Percentiles rank a stretch among this genome's conserved stretches.
These are phyloP conservation scores for Lacanobia wlatinum DNA, from an alignment of 2,888 invertebrate genomes.

Conservation along the genomic window DNA sequence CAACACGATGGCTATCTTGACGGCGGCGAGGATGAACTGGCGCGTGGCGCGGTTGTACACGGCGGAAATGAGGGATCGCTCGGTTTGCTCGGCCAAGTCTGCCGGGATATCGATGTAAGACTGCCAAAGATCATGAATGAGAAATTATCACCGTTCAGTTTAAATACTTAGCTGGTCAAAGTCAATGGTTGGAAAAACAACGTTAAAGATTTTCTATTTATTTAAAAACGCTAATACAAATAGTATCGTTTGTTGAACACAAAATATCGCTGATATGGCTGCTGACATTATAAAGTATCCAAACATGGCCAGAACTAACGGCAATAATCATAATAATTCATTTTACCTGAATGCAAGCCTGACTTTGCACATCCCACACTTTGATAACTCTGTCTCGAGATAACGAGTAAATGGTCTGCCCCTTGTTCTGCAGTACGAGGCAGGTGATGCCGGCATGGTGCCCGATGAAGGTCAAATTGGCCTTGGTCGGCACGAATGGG, in stretches of 20 bases:
- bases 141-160: too few relatives aligned
- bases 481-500: conserved; percentile 93
- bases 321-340: not conserved
- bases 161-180: not conserved
- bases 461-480: conserved; percentile 91
- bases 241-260: too few relatives aligned
- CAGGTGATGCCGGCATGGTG: conserved; percentile 93
- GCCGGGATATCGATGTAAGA: conserved; percentile 92
- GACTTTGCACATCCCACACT: conserved; percentile 94
- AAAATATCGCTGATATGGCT: too few relatives aligned
- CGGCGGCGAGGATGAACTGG: conserved; percentile 92
- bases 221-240: not conserved
- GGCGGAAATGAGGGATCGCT: conserved; percentile 90
- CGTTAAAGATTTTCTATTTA: not conserved
- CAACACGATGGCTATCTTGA: conserved; percentile 92
- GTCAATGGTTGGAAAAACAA: not conserved
- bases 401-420: conserved; percentile 93
- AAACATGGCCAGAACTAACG: not conserved
- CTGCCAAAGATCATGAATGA: conserved; percentile 74
- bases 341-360: conserved; percentile 92
- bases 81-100: conserved; percentile 91
- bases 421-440: conserved; percentile 92
- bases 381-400: conserved; percentile 93
- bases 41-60: conserved; percentile 93
- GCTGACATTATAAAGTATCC: not conserved